Conservation (phyloP, 2,888 invertebrate genomes). For the Diploptera punctata region DNA sequence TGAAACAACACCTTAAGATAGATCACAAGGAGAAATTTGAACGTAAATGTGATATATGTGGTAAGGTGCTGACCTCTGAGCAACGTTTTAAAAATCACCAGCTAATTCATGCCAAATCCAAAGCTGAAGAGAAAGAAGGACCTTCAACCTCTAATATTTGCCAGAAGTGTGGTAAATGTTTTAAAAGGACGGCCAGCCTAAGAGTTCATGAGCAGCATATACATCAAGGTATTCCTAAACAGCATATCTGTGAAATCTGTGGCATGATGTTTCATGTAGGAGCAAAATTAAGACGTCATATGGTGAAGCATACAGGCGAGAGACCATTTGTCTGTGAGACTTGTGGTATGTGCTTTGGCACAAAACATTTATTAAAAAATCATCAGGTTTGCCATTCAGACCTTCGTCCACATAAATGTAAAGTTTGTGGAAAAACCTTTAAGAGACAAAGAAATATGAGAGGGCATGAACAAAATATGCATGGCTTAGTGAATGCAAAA, state of each 20-base stretch:
- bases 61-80: slow-evolving; percentile 25
- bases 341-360: slow-evolving; percentile 35
- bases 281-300: slow-evolving; percentile 30
- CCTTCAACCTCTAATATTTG: slow-evolving; percentile 14
- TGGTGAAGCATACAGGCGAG: slow-evolving; percentile 33
- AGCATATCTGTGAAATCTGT: slow-evolving; percentile 34
- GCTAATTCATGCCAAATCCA: neutral
- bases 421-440: slow-evolving; percentile 36
- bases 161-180: slow-evolving; percentile 29
- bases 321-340: slow-evolving; percentile 35
- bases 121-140: neutral
- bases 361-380: slow-evolving; percentile 22
- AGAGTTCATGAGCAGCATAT: slow-evolving; percentile 32
- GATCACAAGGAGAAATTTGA: slow-evolving; percentile 28
- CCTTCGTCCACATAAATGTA: slow-evolving; percentile 30
- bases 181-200: slow-evolving; percentile 24
- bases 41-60: slow-evolving; percentile 26
- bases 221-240: slow-evolving; percentile 30
- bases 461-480: slow-evolving; percentile 31
- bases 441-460: slow-evolving; percentile 32
- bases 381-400: slow-evolving; percentile 34
- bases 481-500: slow-evolving; percentile 19
- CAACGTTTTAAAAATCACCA: slow-evolving; percentile 24
- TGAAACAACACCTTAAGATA: slow-evolving; percentile 31
- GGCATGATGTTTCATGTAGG: slow-evolving; percentile 31